These are phyloP conservation scores for Gnathonemus echidnorhynchus DNA, from an alignment of 2,113 vertebrate genomes.

Conservation along the genomic window DNA sequence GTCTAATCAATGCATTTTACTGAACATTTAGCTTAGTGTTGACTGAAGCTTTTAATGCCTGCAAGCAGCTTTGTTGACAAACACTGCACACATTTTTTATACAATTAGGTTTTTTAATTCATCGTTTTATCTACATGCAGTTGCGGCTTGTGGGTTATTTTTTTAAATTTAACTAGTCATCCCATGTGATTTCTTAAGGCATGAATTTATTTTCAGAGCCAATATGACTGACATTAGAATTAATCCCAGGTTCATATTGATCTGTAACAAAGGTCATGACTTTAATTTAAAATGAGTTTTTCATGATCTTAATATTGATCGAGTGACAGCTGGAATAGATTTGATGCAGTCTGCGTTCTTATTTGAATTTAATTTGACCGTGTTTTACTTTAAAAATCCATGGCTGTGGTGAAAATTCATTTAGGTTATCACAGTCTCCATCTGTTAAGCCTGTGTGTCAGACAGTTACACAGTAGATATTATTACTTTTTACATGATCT, in stretches of 20 bases:
- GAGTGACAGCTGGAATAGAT: background rate
- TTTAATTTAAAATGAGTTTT: constrained; percentile 6
- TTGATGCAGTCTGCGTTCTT: background rate
- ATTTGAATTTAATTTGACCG: background rate
- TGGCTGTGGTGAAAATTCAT: background rate
- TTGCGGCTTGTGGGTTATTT: background rate
- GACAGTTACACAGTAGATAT: background rate
- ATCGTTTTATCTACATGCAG: background rate
- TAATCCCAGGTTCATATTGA: background rate
- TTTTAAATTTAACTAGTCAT: background rate
- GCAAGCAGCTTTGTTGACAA: background rate
- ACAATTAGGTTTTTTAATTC: background rate
- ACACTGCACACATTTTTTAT: background rate
- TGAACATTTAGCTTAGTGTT: background rate
- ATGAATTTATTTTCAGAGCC: background rate
- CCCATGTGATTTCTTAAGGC: background rate
- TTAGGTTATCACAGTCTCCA: background rate
- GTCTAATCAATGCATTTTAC: background rate
- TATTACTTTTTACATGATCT: background rate
- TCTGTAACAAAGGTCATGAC: constrained; percentile 6
- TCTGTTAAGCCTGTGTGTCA: background rate
- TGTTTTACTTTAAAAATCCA: background rate
- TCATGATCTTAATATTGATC: constrained; percentile 9
- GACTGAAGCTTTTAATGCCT: background rate
- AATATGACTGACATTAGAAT: constrained; percentile 3